Evolutionary conservation across 2,797 vertebrate genomes (phyloP), one percentile per base, ranked within the genome.

Genomic region (Tadarida brasiliensis): DNA sequence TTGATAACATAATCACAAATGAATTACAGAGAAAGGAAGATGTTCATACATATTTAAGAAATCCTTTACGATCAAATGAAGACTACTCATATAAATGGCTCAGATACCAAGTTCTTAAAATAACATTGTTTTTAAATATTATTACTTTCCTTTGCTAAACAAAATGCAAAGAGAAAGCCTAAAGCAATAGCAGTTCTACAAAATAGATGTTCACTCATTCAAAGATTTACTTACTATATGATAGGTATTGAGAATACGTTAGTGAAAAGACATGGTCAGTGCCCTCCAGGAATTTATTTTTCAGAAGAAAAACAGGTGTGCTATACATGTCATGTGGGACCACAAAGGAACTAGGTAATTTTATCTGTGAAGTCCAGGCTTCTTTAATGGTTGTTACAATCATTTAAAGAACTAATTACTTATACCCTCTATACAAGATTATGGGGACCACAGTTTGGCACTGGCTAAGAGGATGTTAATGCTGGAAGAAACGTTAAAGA

Each of bases 141-240:
- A n/a, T 47, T 88, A 54, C 68, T 59, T 78, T 89, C 63, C 22
- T 74, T 78, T 87, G 80, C 68, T 88, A 80, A 84, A 56, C 44
- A 85, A 78, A 81, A 84, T n/a, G 24, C 28, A 74, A 83, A 82
- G 44, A 88, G 44, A 65, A 90, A 63, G 12, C 12, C 73, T 91
- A 81, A 87, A 87, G 70, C 70, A 94, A 78, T 3, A 39, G 47
- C 51, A 91, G 47, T 51, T 83, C 30, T 94, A 19, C 33, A 74
- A 91, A 97, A 89, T 0, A 85, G 63, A 65, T 54, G 56, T 54
- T 87, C 59, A 83, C 30, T 91, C 47, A 88, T 86, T 85, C 44
- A 15, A 91, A 74, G 14, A 92, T 7, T 88, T 76, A 71, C 1
- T 84, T 68, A 49, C 33, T 61, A 19, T 44, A 56, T 2, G 8